Percentiles rank a stretch among this genome's conserved stretches.
Evolutionary conservation across 2,888 invertebrate genomes (phyloP).

Genomic region (Cephus runcator): DNA sequence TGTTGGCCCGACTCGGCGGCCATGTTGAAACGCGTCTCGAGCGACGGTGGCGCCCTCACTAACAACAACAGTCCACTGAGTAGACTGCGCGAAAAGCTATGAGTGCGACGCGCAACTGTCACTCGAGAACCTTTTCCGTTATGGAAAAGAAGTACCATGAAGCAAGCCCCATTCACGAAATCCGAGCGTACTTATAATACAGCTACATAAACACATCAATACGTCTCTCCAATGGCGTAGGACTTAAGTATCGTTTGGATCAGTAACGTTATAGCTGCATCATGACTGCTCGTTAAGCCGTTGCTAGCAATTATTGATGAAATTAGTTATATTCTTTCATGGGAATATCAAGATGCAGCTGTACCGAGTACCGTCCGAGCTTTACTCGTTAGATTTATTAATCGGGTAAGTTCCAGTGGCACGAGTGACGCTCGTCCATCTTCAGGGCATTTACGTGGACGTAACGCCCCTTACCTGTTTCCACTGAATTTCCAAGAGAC

Average conservation of each 20-base stretch:
- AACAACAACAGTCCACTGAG: not conserved
- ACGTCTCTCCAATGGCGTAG: not conserved
- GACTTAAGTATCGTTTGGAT: not conserved
- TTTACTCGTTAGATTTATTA: not conserved
- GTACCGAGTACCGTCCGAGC: not conserved
- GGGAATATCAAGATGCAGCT: not conserved
- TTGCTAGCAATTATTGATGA: not conserved
- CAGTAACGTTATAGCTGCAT: not conserved
- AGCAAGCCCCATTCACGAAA: not conserved
- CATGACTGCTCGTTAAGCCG: not conserved
- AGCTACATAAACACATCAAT: not conserved
- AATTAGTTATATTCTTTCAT: not conserved
- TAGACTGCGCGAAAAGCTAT: not conserved
- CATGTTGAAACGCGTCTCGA: not conserved
- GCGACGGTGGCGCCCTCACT: not conserved
- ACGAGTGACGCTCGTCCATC: not conserved
- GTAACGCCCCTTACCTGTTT: not conserved
- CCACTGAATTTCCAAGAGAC: not conserved
- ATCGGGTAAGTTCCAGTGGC: not conserved
- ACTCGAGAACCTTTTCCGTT: not conserved
- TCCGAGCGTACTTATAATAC: not conserved
- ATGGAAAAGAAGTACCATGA: not conserved
- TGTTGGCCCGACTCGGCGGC: not conserved
- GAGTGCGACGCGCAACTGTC: not conserved
- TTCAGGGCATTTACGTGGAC: not conserved